Base-by-base conservation (phyloP, 2,113 vertebrate species). In the Prunella himalayana region DNA sequence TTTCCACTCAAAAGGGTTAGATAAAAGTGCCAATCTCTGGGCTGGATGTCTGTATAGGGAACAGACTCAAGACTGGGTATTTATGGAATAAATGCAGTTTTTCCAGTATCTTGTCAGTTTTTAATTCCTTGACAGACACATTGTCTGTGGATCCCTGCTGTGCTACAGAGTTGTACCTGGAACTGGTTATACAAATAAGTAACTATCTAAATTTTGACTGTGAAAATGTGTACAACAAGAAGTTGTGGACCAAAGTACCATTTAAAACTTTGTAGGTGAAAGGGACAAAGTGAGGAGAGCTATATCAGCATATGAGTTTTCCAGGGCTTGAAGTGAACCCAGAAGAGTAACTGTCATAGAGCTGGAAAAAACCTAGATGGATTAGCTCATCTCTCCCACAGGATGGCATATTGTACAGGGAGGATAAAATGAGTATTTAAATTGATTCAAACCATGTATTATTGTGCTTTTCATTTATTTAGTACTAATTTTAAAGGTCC, bases 331-430 rank as follows among this genome's bases (percentile, higher is more conserved):
- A 82, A 85, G 28, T 61, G 83, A 76, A 83, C n/a, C 27, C 60
- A 53, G 72, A 90, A 77, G 86, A 68, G 70, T 35, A 68, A 13
- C 53, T 92, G 88, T 64, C 88, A 64, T 1, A 66, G 90, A 82
- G 64, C 76, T 92, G 76, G 68, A 77, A 92, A 91, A 94, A 71
- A 56, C 49, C 7, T 85, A 86, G 82, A 71, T 88, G 69, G 93
- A 90, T 95, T 91, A 95, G 80, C 72, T 96, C 90, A 88, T 93
- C 76, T 94, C 88, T 95, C 86, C 83, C 81, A 82, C 79, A 86
- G 90, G 57, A 93, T 84, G 80, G 37, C 86, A 92, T 84, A 71
- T 93, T 93, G 61, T 71, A 86, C 18, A 31, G 71, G 92, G 64
- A 90, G 49, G 65, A 78, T 61, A 90, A 88, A 82, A 88, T 44